These are phyloP conservation scores for Onychomys torridus DNA, from an alignment of 2,797 vertebrate species.

Conservation along the genomic window DNA sequence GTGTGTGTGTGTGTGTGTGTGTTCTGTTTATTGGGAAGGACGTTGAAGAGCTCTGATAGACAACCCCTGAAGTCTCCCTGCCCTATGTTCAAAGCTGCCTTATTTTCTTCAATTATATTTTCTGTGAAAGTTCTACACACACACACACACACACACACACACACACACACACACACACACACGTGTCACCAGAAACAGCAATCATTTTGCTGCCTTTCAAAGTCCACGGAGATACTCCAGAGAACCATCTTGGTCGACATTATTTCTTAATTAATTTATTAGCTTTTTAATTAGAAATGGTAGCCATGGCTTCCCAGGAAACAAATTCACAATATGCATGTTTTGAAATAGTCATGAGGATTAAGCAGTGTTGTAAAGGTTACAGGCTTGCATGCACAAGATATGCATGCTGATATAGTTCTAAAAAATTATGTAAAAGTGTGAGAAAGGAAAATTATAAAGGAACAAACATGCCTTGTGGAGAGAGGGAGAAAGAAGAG, in stretches of 20 bases:
- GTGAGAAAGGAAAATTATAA: neutral
- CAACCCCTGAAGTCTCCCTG: rapidly evolving
- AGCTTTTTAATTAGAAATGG: conserved; percentile 5
- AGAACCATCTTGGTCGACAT: conserved; percentile 1
- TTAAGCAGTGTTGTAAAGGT: neutral
- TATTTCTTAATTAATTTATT: conserved; percentile 13
- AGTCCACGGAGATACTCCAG: conserved; percentile 60
- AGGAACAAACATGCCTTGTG: neutral
- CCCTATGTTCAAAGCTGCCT: too few species aligned
- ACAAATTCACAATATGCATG: neutral
- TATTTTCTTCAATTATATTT: rapidly evolving
- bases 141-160: neutral
- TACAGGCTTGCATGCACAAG: neutral
- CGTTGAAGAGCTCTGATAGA: neutral
- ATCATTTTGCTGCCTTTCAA: conserved; percentile 70
- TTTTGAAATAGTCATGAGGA: neutral
- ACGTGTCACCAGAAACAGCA: conserved; percentile 70
- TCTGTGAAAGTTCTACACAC: conserved; percentile 40
- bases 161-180: neutral
- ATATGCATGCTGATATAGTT: neutral
- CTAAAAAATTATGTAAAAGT: neutral
- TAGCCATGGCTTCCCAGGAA: neutral
- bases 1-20: neutral
- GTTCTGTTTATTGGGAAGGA: neutral
- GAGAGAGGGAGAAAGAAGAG: neutral